Base-by-base conservation (phyloP, 2,113 vertebrate species). In the Motacilla alba region DNA sequence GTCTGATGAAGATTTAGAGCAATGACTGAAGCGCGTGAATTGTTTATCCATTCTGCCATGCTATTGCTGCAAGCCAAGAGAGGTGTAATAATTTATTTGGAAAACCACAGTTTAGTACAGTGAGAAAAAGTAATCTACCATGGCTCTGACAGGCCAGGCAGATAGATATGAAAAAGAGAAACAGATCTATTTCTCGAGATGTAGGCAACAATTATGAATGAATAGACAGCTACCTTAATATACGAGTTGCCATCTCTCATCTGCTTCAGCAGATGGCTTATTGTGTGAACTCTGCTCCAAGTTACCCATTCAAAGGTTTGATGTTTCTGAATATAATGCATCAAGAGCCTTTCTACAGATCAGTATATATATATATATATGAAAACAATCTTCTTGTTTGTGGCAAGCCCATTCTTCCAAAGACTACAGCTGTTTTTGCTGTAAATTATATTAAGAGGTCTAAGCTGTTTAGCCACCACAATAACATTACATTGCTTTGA, bases 61-160 rank as follows among this genome's bases (percentile, higher is more conserved):
- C 89, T 72, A 62, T 72, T 96, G 92, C 91, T 97, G 90, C 66
- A 78, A 95, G 93, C 90, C 95, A 93, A n/a, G 93, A 75, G 73
- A 81, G 70, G 96, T 69, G 91, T 80, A 93, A 95, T 97, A 94
- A 97, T 97, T 97, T 96, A 97, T 97, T 95, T 97, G 96, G 96
- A 95, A 96, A 97, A 91, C 91, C 83, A 75, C 91, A 91, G 87
- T 92, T 96, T 95, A 93, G 92, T 93, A 95, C 94, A 96, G 95
- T 96, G 96, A 96, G 94, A 87, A 95, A 94, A 93, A 94, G 78
- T 88, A 95, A 87, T 95, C 95, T 68, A 60, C 83, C 59, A 62
- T 10, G 37, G 41, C 86, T 90, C 81, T 94, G 94, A 94, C 95
- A 97, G 89, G 73, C 69, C 41, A 68, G 87, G 90, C 78, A 95